Base-by-base conservation (phyloP, 2,888 invertebrate genomes). In the Nesidiocoris tenuis region DNA sequence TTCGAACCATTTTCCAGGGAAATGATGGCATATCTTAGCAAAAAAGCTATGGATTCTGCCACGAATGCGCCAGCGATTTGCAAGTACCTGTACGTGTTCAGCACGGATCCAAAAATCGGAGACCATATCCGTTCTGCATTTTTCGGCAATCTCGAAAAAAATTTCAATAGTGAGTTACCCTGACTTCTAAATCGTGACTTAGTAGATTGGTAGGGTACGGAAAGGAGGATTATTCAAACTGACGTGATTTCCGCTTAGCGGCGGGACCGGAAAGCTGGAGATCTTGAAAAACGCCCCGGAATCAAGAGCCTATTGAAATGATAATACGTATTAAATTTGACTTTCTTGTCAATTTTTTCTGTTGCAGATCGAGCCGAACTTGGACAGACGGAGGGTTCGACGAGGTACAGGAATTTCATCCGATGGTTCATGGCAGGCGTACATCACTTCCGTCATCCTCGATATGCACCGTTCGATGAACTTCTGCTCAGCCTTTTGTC, bases 81-180 rank as follows among this genome's bases (percentile, higher is more conserved):
- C 39, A 72, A 72, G 39, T 72, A 72, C 23, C 72, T 72, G 1
- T 72, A 72, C 61, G 72, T 72, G 61, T 72, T 72, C 61, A 72
- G 72, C 22, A 61, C 61, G 57, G 72, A 72, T 23, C 72, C 72
- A 5, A n/a, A 2, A 3, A 17, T 65, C 7, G 63, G 72, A 16
- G 12, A 16, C n/a, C 17, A 72, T 17, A 54, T 72, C 1, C 72
- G 63, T n/a, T 56, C 39, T 19, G 72, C 72, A 55, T 72, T 72
- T 23, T 72, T 61, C 63, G 24, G 61, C 19, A 72, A 61, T 72
- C 63, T 72, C 22, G 72, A 72, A 54, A 24, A 24, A 7, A 23
- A 61, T 22, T 72, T 61, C 54, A n/a, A 61, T 18, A 39, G 72
- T 72, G n/a, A 25, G 72, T 70, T 9, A n/a, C 7, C n/a, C n/a